Evolutionary conservation across 2,113 vertebrate species (phyloP).

Genomic region (Cervus canadensis): DNA sequence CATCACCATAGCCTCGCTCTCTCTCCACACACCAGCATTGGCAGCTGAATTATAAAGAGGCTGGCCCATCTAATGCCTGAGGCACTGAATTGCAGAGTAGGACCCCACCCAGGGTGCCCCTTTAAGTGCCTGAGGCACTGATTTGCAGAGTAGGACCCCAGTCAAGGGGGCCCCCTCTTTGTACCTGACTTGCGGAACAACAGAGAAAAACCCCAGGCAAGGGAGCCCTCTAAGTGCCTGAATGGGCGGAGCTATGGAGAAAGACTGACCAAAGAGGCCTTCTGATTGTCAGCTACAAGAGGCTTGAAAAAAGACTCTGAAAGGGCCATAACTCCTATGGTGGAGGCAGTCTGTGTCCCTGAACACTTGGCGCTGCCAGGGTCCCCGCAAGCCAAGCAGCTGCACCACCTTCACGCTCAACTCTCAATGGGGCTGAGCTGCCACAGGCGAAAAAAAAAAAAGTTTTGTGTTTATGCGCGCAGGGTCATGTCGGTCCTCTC

Average conservation of each 20-base stretch:
- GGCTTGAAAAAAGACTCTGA: not conserved
- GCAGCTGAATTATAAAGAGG: not conserved
- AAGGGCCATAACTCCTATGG: not conserved
- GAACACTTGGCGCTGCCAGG: not conserved
- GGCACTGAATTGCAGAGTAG: not conserved
- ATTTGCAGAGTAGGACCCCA: not conserved
- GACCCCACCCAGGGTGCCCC: not conserved
- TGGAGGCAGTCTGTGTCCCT: not conserved
- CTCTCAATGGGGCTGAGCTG: not conserved
- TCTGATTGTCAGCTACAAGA: not conserved
- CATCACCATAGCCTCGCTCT: not conserved
- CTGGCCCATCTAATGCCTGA: not conserved
- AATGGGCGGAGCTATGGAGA: accelerated
- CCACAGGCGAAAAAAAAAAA: not conserved
- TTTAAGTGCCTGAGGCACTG: not conserved
- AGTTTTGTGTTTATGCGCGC: too few species aligned
- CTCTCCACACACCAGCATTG: not conserved
- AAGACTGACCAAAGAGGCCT: not conserved
- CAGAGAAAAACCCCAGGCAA: not conserved
- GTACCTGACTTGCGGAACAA: not conserved
- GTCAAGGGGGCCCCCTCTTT: not conserved
- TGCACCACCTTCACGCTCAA: not conserved
- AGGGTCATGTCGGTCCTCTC: not conserved
- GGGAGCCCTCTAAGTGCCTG: not conserved
- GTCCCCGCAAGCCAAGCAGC: not conserved